A percentile compares a stretch with the other conserved stretches of the same genome.
These are phyloP conservation scores for Osmerus eperlanus DNA, from an alignment of 2,113 vertebrate genomes.

Conservation along the genomic window DNA sequence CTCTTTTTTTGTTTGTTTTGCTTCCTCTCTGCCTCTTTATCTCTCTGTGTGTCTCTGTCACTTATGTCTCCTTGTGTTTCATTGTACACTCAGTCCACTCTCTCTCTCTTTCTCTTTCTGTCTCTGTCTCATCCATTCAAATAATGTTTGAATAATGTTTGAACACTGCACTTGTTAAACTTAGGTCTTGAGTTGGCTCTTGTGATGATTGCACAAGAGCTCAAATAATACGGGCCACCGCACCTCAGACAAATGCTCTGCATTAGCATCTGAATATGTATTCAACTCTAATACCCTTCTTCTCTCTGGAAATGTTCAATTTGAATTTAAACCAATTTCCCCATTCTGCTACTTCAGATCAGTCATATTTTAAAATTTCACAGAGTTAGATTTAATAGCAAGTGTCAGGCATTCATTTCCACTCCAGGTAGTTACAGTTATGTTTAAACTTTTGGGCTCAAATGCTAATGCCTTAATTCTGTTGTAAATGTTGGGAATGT, in stretches of 20 bases:
- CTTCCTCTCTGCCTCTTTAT: too few relatives aligned
- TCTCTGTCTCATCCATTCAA: not conserved
- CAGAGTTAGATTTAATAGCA: conserved; percentile 51
- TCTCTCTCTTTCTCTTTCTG: not conserved
- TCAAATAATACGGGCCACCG: conserved; percentile 51
- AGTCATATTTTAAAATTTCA: conserved; percentile 39
- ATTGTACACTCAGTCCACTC: not conserved
- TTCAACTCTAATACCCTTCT: conserved; percentile 55
- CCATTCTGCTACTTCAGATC: conserved; percentile 45
- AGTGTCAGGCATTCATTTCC: conserved; percentile 44
- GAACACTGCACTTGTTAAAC: conserved; percentile 46
- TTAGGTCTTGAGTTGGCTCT: conserved; percentile 48
- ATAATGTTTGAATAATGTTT: too few relatives aligned
- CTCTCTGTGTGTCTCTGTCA: not conserved
- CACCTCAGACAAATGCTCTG: conserved; percentile 51
- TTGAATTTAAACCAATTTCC: conserved; percentile 62
- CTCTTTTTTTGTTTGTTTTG: not conserved
- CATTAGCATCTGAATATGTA: conserved; percentile 62
- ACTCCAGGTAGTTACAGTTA: conserved; percentile 37
- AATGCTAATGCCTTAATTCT: conserved; percentile 11
- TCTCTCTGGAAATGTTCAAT: conserved; percentile 46
- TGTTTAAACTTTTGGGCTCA: conserved; percentile 38
- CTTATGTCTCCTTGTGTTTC: not conserved
- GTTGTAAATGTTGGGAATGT: conserved; percentile 11
- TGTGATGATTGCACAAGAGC: conserved; percentile 46